These are phyloP conservation scores for Octomys mimax DNA, from an alignment of 2,797 vertebrate species.

Conservation along the genomic window DNA sequence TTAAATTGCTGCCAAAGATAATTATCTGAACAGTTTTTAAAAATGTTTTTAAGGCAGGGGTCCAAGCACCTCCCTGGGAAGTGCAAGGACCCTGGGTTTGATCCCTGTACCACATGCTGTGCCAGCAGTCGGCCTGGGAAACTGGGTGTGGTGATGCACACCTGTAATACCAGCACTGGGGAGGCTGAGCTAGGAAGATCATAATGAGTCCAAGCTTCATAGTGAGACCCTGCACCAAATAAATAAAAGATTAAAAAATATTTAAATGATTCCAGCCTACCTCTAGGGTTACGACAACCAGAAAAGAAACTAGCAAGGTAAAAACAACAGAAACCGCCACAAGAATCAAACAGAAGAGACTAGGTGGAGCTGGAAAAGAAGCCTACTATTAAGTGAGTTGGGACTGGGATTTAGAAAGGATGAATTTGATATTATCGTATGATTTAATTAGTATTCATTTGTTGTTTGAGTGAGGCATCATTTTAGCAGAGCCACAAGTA, in stretches of 20 bases:
- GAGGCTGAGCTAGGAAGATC: no score
- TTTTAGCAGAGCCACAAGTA: neutral
- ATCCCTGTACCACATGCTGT: no score
- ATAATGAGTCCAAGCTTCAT: no score
- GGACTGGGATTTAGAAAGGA: neutral
- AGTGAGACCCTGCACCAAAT: no score
- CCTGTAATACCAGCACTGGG: no score
- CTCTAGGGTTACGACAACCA: neutral
- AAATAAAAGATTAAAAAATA: no score
- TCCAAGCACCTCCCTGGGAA: no score
- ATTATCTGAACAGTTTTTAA: neutral
- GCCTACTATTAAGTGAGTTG: neutral
- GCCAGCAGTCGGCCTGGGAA: no score
- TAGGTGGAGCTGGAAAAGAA: neutral
- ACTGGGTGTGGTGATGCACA: no score
- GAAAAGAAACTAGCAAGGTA: neutral
- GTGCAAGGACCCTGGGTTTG: no score
- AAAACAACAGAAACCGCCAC: neutral
- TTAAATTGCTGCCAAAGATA: neutral
- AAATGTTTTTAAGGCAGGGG: neutral
- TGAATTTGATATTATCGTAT: neutral
- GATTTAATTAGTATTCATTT: neutral
- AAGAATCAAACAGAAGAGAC: neutral
- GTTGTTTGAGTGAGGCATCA: neutral
- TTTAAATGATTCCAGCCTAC: neutral